Evolutionary conservation across 92 coral and sea anemone species (phyloP), one percentile per base, ranked within the genome.

Genomic region (Bergia sp.): DNA sequence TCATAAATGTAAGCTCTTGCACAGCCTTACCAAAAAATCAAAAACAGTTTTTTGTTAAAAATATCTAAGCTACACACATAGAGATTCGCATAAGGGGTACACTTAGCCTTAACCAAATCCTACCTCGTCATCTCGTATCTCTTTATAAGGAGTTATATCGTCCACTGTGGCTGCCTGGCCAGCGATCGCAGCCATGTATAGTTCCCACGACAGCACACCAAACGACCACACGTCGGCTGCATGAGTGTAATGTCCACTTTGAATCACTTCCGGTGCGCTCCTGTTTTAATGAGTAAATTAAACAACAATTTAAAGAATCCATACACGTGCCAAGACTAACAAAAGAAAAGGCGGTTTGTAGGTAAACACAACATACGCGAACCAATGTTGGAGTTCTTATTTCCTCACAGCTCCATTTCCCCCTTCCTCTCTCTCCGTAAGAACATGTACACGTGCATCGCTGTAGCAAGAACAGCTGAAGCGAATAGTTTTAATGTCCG

Each of bases 201-300:
- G 76, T 69, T 91, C 93, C 91, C 91, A 91, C 23, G 91, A 21
- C 29, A 91, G 43, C 65, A 91, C 87, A 0, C 91, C 93, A 91
- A 91, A 91, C 13, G 93, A 90, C 93, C 93, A 91, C 36, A 89
- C 89, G 58, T 91, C 93, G 11, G 89, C 86, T 8, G 93, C 89
- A 69, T 91, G 93, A 1, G 93, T 77, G 77, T 76, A 91, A 71
- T 72, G 89, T 5, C 82, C 86, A 43, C 86, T 90, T 50, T 64
- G 45, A 18, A 88, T 91, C 37, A 91, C 91, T 78, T 91, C 91
- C 79, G 93, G 93, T 45, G 93, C 89, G 74, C 93, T 79, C 93
- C 93, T 91, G 44, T 29, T 7, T 76, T 43, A 41, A 41, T 39
- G 11, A 38, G 20, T 15, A 37, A 74, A 12, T 53, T 53, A 1